Conservation (phyloP, 2,888 invertebrate species). For the Athetis lepigone region DNA sequence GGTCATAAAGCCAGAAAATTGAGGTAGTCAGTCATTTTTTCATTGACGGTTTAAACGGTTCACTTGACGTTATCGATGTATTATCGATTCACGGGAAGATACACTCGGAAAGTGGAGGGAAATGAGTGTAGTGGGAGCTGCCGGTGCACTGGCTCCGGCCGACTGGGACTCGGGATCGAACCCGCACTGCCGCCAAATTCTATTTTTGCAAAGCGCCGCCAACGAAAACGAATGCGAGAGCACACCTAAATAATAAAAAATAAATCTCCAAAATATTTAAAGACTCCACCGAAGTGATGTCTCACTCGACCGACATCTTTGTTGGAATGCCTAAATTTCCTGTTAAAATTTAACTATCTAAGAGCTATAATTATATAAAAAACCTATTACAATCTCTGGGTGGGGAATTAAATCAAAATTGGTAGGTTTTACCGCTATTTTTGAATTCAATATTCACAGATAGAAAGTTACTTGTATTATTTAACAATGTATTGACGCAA, state of each 20-base stretch:
- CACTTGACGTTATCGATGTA: slow-evolving; percentile 21
- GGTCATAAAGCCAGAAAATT: slow-evolving; percentile 23
- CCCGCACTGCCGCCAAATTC: slow-evolving; percentile 88
- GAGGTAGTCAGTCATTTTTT: slow-evolving; percentile 34
- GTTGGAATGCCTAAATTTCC: slow-evolving; percentile 52
- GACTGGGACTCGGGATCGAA: slow-evolving; percentile 84
- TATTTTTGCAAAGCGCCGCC: slow-evolving; percentile 90
- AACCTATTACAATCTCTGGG: background rate
- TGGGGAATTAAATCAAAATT: too few relatives aligned
- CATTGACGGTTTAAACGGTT: slow-evolving; percentile 20
- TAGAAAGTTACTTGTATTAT: slow-evolving; percentile 19
- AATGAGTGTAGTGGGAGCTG: slow-evolving; percentile 81
- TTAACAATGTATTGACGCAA: slow-evolving; percentile 51
- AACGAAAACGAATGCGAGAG: slow-evolving; percentile 84
- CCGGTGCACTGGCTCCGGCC: slow-evolving; percentile 83
- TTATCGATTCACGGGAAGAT: slow-evolving; percentile 25
- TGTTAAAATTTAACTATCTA: slow-evolving; percentile 20
- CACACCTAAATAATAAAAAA: slow-evolving; percentile 81
- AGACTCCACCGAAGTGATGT: slow-evolving; percentile 60
- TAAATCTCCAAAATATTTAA: slow-evolving; percentile 75
- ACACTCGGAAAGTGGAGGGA: slow-evolving; percentile 68
- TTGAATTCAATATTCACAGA: background rate
- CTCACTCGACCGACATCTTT: slow-evolving; percentile 61
- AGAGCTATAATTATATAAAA: background rate
- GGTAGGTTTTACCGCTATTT: background rate